Conservation (phyloP, 2,888 invertebrate genomes). For the Dendrolimus pini region DNA sequence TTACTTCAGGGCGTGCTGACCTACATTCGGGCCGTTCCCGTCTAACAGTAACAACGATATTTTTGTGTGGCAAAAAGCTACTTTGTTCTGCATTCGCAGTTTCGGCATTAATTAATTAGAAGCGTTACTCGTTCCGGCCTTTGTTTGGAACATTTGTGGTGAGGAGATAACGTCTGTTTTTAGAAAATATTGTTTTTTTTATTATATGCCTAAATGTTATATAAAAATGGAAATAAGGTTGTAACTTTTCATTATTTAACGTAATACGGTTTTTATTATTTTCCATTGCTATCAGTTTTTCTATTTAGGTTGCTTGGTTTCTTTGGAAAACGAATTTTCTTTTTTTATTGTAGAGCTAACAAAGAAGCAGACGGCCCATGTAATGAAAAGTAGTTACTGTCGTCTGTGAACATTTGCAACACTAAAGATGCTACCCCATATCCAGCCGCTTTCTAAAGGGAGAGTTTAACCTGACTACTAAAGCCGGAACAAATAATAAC, state of each 20-base stretch:
- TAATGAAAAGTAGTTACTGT: no score
- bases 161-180: neutral
- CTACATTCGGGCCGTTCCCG: conserved; percentile 50
- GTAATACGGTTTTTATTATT: neutral
- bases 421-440: no score
- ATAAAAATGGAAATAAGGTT: neutral
- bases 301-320: no score
- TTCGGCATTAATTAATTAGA: conserved; percentile 57
- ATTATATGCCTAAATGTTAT: neutral
- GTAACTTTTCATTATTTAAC: neutral
- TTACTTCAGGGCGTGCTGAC: conserved; percentile 48
- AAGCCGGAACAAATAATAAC: no score
- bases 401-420: no score
- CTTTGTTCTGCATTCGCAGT: conserved; percentile 44
- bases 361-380: no score
- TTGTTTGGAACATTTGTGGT: neutral
- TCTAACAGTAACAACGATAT: conserved; percentile 52
- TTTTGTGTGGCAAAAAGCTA: conserved; percentile 52
- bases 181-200: neutral
- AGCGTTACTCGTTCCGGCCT: conserved; percentile 19
- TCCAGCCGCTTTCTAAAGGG: no score
- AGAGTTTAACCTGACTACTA: no score
- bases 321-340: no score
- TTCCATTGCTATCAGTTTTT: neutral
- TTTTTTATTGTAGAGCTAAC: no score